phyloP scores from a whole-genome alignment of 2,797 vertebrate genomes.

The Poecilia gillii region DNA sequence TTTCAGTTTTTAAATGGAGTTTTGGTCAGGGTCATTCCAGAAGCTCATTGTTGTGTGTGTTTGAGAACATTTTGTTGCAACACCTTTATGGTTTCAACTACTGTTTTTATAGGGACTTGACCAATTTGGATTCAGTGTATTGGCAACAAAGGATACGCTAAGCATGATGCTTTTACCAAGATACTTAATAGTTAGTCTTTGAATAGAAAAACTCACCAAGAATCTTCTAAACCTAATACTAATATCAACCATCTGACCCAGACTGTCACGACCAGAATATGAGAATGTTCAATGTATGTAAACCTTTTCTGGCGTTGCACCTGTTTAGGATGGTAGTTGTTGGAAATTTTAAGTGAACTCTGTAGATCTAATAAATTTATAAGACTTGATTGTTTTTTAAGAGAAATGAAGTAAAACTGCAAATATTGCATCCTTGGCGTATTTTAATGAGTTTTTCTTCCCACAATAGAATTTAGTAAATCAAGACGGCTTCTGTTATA shows the following conservation, averaged over 20 bases:
- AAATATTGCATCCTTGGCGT: background rate
- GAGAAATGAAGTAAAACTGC: background rate
- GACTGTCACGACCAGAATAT: background rate
- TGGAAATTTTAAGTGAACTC: background rate
- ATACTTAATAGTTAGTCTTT: background rate
- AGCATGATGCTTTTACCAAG: background rate
- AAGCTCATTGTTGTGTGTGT: background rate
- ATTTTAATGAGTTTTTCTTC: background rate
- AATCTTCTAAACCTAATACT: background rate
- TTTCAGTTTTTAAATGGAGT: background rate
- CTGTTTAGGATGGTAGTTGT: background rate
- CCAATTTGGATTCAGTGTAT: background rate
- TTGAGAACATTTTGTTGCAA: background rate
- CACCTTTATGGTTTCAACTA: background rate
- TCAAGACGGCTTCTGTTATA: background rate
- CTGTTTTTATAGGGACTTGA: background rate
- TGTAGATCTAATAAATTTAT: background rate
- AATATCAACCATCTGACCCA: background rate
- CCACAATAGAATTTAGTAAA: background rate
- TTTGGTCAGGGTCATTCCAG: background rate
- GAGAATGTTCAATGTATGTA: background rate
- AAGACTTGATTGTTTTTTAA: background rate
- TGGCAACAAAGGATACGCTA: background rate
- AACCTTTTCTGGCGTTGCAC: background rate
- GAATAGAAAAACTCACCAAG: background rate